Percentiles rank a stretch among this genome's conserved stretches.
These are phyloP conservation scores for Aythya baeri DNA, from an alignment of 2,113 vertebrate genomes.

Conservation along the genomic window DNA sequence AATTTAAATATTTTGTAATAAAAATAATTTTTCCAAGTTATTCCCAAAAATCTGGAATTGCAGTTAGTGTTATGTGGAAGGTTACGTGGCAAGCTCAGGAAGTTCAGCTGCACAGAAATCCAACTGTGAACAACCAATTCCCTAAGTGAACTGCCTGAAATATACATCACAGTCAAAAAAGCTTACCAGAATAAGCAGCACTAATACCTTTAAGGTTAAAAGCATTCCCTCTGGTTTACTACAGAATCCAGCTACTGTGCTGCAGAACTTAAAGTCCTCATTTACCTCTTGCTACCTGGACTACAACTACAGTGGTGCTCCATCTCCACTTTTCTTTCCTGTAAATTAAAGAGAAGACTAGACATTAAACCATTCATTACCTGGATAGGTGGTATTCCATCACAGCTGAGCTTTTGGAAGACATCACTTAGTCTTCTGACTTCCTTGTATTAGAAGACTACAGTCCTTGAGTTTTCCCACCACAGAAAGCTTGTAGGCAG, in stretches of 20 bases:
- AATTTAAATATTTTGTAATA: background rate
- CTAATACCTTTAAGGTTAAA: fast-evolving
- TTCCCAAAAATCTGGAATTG: background rate
- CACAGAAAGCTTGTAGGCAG: background rate
- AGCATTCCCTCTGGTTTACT: background rate
- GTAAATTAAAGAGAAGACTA: background rate
- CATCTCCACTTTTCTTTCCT: background rate
- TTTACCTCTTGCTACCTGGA: background rate
- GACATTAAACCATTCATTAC: background rate
- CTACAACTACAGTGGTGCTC: background rate
- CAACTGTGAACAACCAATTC: background rate
- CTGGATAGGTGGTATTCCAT: background rate
- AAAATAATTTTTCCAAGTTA: background rate
- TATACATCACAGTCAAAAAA: background rate
- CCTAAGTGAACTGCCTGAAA: background rate
- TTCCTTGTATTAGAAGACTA: background rate
- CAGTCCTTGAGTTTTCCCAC: background rate
- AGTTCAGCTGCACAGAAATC: background rate
- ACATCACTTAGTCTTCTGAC: background rate
- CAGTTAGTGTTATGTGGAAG: background rate
- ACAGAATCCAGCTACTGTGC: background rate
- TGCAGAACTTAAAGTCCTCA: background rate
- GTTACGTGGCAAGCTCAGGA: background rate
- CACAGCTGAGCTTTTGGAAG: background rate
- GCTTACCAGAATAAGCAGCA: background rate